These are phyloP conservation scores for Calephelis perditalis DNA, from an alignment of 2,888 invertebrate genomes.

Conservation along the genomic window DNA sequence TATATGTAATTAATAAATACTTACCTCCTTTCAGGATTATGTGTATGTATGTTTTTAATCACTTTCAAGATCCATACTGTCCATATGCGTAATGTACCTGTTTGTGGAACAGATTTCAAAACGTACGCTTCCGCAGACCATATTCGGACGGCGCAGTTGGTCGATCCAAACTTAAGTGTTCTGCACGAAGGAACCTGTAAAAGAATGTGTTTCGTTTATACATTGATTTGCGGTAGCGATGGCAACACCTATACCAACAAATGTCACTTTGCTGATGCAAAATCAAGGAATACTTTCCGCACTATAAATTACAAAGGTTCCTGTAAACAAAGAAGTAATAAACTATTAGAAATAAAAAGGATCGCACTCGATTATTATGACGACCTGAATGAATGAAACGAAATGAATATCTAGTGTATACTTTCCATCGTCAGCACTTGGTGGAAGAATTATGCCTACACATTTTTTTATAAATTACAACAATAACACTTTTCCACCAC, in stretches of 20 bases:
- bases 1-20: neutral
- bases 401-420: no score
- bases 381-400: no score
- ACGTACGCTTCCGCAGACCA: slow-evolving; percentile 26
- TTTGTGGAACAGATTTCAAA: slow-evolving; percentile 33
- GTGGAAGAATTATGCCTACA: no score
- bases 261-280: slow-evolving; percentile 31
- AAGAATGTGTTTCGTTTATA: slow-evolving; percentile 29
- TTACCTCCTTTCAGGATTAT: neutral
- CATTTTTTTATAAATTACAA: no score
- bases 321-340: slow-evolving; percentile 13
- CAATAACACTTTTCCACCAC: no score
- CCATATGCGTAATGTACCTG: slow-evolving; percentile 16
- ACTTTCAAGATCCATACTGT: neutral
- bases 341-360: neutral
- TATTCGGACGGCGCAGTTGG: slow-evolving; percentile 25
- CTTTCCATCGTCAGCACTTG: no score
- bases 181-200: slow-evolving; percentile 30
- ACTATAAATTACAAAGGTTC: slow-evolving; percentile 20
- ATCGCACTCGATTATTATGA: slow-evolving; percentile 8
- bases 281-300: slow-evolving; percentile 16
- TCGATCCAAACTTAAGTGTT: slow-evolving; percentile 24
- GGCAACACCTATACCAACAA: slow-evolving; percentile 31
- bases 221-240: slow-evolving; percentile 30
- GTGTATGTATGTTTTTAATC: slow-evolving; percentile 15